phyloP scores from a whole-genome alignment of 2,888 invertebrate species.

The Neoascia interrupta region DNA sequence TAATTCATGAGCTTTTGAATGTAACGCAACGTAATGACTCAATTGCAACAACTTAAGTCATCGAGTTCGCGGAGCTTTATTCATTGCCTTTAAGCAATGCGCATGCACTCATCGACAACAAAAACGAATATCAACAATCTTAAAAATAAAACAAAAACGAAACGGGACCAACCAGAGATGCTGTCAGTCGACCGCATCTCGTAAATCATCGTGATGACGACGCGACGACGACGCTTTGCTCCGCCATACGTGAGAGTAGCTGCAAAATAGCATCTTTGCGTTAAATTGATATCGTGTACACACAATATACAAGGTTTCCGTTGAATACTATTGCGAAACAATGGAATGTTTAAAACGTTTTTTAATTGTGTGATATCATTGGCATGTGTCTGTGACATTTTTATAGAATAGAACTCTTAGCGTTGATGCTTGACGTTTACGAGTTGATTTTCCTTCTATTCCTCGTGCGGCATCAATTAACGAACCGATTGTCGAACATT shows the following conservation, averaged over 20 bases:
- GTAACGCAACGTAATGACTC: no score
- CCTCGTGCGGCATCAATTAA: no score
- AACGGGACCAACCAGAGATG: constrained; percentile 10
- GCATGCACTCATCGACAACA: constrained; percentile 31
- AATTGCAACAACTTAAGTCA: no score
- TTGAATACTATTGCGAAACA: constrained; percentile 39
- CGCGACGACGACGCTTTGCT: no score
- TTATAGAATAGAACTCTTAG: no score
- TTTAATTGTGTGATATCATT: constrained; percentile 9
- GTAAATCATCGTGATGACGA: constrained; percentile 38
- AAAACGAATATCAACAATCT: constrained; percentile 22
- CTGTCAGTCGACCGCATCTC: constrained; percentile 22
- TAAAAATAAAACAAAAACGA: constrained; percentile 43
- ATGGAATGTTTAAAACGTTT: constrained; percentile 35
- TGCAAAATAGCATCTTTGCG: constrained; percentile 9
- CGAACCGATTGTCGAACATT: no score
- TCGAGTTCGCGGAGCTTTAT: no score
- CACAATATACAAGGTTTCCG: constrained; percentile 8
- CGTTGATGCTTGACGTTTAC: no score
- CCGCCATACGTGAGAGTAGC: no score
- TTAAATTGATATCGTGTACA: background rate
- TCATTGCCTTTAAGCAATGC: constrained; percentile 15
- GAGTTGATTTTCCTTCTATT: no score
- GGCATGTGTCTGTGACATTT: constrained; percentile 30
- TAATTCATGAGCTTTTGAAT: no score